Conservation (phyloP, 2,888 invertebrate genomes). For the Deilephila porcellus region DNA sequence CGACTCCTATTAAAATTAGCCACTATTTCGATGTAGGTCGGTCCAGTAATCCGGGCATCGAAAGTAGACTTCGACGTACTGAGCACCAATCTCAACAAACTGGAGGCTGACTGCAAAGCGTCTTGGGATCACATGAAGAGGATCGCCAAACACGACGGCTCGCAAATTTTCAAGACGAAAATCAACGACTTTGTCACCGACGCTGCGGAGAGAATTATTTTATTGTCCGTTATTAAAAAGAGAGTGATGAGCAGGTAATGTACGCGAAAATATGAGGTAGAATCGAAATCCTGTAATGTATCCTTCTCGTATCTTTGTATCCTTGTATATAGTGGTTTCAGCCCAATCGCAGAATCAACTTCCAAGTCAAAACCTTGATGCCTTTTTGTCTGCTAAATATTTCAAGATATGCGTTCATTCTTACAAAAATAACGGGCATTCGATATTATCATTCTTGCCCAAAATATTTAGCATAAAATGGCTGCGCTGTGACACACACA, state of each 20-base stretch:
- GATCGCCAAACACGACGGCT: slow-evolving; percentile 97
- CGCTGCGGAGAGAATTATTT: slow-evolving; percentile 98
- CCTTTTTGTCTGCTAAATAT: too few relatives aligned
- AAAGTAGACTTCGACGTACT: slow-evolving; percentile 98
- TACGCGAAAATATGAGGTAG: slow-evolving; percentile 23
- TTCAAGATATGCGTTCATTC: too few relatives aligned
- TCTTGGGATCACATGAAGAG: slow-evolving; percentile 98
- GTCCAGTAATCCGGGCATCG: slow-evolving; percentile 94
- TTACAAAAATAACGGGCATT: too few relatives aligned
- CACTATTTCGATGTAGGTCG: slow-evolving; percentile 85
- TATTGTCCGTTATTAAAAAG: slow-evolving; percentile 95
- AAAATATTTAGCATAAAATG: not conserved
- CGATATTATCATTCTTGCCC: too few relatives aligned
- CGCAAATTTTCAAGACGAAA: slow-evolving; percentile 93
- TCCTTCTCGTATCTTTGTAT: too few relatives aligned
- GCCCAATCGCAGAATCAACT: too few relatives aligned
- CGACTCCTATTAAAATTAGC: not conserved
- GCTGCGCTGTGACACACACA: not conserved
- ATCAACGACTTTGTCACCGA: slow-evolving; percentile 98
- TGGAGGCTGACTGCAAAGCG: slow-evolving; percentile 98
- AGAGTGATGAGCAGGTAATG: slow-evolving; percentile 93
- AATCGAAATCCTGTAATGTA: not conserved
- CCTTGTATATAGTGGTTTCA: too few relatives aligned
- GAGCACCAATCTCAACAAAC: slow-evolving; percentile 91
- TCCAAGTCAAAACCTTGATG: too few relatives aligned